Percentiles rank a stretch among this genome's conserved stretches.
Conservation (phyloP, 2,113 vertebrate species). For the Peucedramus taeniatus region DNA sequence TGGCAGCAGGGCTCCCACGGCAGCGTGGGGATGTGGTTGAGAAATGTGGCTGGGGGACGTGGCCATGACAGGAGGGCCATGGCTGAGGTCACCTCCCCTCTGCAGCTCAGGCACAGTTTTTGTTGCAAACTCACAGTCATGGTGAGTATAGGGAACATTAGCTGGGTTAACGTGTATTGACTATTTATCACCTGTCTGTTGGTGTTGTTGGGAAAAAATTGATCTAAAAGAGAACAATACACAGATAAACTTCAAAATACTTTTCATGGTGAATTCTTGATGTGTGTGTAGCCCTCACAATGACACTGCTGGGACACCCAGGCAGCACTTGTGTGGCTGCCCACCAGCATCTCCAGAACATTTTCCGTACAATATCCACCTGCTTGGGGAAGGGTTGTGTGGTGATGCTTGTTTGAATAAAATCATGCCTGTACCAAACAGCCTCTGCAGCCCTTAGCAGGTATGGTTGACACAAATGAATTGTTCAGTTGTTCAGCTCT, state of each 20-base stretch:
- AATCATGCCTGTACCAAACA: not conserved
- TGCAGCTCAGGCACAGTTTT: not conserved
- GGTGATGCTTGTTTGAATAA: not conserved
- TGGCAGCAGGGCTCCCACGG: not conserved
- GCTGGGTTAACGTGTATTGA: not conserved
- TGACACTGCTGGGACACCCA: not conserved
- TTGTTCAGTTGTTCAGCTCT: constrained; percentile 44
- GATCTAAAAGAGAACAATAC: not conserved
- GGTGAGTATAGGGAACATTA: not conserved
- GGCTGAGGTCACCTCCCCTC: not conserved
- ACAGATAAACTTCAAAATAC: not conserved
- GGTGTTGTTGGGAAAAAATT: not conserved
- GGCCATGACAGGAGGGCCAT: not conserved
- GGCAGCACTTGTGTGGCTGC: not conserved
- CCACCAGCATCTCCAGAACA: not conserved
- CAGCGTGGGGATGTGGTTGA: fast-evolving
- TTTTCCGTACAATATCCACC: fast-evolving
- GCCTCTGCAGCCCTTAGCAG: not conserved
- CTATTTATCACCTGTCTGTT: not conserved
- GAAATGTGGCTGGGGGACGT: not conserved
- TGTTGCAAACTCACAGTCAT: not conserved
- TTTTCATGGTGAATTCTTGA: not conserved
- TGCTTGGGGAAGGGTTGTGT: not conserved
- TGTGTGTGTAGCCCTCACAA: not conserved
- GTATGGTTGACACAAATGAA: not conserved